Base-by-base conservation (phyloP, 2,113 vertebrate genomes). In the Chunga burmeisteri region DNA sequence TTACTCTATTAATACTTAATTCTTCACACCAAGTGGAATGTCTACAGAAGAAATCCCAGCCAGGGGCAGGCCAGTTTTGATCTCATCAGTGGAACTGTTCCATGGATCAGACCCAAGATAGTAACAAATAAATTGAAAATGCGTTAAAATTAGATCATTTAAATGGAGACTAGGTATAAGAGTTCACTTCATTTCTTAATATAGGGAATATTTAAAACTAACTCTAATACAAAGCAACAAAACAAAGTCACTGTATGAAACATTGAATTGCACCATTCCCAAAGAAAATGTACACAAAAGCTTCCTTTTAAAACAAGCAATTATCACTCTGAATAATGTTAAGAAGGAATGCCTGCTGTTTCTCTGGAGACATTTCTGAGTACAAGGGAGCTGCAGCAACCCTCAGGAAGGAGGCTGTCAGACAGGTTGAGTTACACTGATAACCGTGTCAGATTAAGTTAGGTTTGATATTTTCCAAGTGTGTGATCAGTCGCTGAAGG, bases 381-480 rank as follows among this genome's bases (percentile, higher is more conserved):
- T 55, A 34, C 22, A 40, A 77, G 74, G 70, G 71, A 81, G 42
- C 46, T 55, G 11, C 22, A 87, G 65, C 30, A 92, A 11, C 42
- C 61, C 63, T 75, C 40, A 42, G 72, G 88, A 88, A 61, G 40
- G 40, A 88, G 63, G 25, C 75, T 86, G 63, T 81, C 63, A 78
- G 42, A 50, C 19, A 79, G 42, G 90, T 74, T 84, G 90, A 94
- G 67, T 86, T 94, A 44, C 40, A 81, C 38, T 34, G 62, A 88
- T 92, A 82, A 66, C 25, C 3, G 0, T n/a, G 94, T 73, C 79
- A 73, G 59, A 29, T 82, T 86, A 65, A 84, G 66, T 93, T 83
- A 92, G 15, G 11, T 86, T 84, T 96, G 88, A 42, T 95, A 72
- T 83, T 88, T 96, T 95, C 86, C 65, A 91, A 93, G 77, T 53